A percentile compares a stretch with the other conserved stretches of the same genome.
These are phyloP conservation scores for Contarinia nasturtii DNA, from an alignment of 1,140 invertebrate species.

Conservation along the genomic window DNA sequence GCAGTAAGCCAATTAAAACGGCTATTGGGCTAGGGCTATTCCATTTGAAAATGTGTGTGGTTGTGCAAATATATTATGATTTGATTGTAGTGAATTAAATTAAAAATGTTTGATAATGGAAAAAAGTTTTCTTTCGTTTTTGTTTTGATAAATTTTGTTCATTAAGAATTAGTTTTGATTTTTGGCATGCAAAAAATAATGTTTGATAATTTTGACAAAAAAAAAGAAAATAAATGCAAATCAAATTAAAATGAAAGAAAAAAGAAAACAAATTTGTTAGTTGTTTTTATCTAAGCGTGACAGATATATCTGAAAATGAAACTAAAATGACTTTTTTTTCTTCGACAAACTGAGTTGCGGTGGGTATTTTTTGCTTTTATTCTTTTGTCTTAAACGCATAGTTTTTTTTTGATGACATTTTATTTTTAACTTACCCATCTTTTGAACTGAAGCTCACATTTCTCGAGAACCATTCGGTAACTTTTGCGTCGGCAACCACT, in stretches of 20 bases:
- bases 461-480: slow-evolving; percentile 65
- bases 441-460: slow-evolving; percentile 43
- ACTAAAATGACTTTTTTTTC: neutral
- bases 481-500: slow-evolving; percentile 70
- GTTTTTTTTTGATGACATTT: too few relatives aligned
- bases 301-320: slow-evolving; percentile 3
- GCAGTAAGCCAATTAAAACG: slow-evolving; percentile 60
- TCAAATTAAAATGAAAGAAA: too few relatives aligned
- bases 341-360: neutral
- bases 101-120: neutral
- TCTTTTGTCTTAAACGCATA: too few relatives aligned
- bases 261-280: too few relatives aligned
- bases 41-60: slow-evolving; percentile 11
- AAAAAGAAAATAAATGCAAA: too few relatives aligned
- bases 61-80: neutral
- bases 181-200: too few relatives aligned
- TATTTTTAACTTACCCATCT: slow-evolving; percentile 25
- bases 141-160: neutral
- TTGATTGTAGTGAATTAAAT: neutral
- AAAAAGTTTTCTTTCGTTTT: neutral
- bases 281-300: neutral
- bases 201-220: too few relatives aligned
- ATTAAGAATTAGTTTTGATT: neutral
- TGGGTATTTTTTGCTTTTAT: too few relatives aligned
- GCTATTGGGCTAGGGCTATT: slow-evolving; percentile 49